Evolutionary conservation across 1,140 invertebrate species (phyloP), one percentile per base, ranked within the genome.

Genomic region (Bicyclus anynana): DNA sequence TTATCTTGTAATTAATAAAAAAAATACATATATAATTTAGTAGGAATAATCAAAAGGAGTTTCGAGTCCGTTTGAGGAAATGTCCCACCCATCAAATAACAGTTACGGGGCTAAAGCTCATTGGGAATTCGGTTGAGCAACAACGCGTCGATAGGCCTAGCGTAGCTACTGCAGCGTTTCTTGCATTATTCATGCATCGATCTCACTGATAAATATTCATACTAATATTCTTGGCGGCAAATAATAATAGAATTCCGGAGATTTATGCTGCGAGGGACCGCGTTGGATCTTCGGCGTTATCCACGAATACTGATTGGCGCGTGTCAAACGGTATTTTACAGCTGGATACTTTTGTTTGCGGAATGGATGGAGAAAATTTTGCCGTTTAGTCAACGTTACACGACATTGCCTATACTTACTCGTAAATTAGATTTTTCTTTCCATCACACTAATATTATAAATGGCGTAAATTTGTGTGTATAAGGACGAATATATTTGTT

Each of bases 201-300:
- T 48, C 48, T 44, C 50, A 21, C 50, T 59, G 35, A 59, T 59
- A 59, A 59, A 59, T 59, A 59, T 59, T 53, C 57, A 53, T 59
- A 38, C 29, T 55, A 48, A 53, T 59, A 59, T 53, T 47, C 38
- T 18, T 59, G 20, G 51, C 40, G 57, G 50, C 23, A 53, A 53
- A 53, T 38, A 47, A 53, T 59, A 59, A 53, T 53, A 38, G 40
- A 27, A 47, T 49, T 47, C 35, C 44, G 27, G 13, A 60, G 46
- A 49, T 53, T 60, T 50, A 48, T 26, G 53, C 13, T 16, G 27
- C 18, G 29, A 54, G 42, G 23, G 38, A 53, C n/a, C 17, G 42
- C 42, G 29, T n/a, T 54, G 26, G 52, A 47, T 47, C 44, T 17
- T 26, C 44, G 23, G 23, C 21, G 21, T 47, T 27, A 47, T 47